Evolutionary conservation across 1,140 invertebrate species (phyloP).

Genomic region (Cryptotermes secundus): DNA sequence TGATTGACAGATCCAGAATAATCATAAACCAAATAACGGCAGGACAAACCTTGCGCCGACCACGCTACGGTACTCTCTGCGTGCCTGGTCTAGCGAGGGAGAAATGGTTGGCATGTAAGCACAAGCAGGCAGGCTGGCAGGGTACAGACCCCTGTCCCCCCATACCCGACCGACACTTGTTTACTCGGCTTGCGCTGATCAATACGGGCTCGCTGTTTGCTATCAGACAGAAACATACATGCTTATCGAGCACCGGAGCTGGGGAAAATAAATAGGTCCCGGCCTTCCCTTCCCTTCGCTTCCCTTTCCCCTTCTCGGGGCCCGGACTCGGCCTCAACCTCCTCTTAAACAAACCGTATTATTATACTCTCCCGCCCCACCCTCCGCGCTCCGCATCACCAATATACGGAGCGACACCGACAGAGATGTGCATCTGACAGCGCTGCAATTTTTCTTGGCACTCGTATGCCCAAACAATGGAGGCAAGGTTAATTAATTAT

Average conservation of each 20-base stretch:
- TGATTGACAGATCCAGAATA: not conserved
- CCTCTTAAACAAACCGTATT: constrained; percentile 19
- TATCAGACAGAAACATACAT: constrained; percentile 38
- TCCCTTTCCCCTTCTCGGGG: not conserved
- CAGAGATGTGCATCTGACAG: constrained; percentile 28
- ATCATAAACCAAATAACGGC: not conserved
- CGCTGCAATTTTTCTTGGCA: constrained; percentile 29
- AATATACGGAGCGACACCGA: constrained; percentile 17
- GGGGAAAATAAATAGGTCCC: constrained; percentile 35
- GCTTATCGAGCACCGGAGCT: constrained; percentile 34
- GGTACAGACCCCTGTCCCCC: not conserved
- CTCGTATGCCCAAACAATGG: constrained; percentile 28
- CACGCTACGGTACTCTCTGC: constrained; percentile 19
- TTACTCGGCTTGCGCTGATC: constrained; percentile 41
- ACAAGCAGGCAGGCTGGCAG: not conserved
- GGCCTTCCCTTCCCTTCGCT: not conserved
- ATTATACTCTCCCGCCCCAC: not conserved
- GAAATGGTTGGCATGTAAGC: not conserved
- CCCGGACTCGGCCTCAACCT: constrained; percentile 6
- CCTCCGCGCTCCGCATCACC: not conserved
- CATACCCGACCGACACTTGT: constrained; percentile 37
- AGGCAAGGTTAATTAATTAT: constrained; percentile 34
- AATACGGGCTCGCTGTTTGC: constrained; percentile 40
- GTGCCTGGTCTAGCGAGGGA: not conserved
- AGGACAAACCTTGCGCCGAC: not conserved